phyloP scores from a whole-genome alignment of 2,888 invertebrate genomes.

The Oscheius sp. region DNA sequence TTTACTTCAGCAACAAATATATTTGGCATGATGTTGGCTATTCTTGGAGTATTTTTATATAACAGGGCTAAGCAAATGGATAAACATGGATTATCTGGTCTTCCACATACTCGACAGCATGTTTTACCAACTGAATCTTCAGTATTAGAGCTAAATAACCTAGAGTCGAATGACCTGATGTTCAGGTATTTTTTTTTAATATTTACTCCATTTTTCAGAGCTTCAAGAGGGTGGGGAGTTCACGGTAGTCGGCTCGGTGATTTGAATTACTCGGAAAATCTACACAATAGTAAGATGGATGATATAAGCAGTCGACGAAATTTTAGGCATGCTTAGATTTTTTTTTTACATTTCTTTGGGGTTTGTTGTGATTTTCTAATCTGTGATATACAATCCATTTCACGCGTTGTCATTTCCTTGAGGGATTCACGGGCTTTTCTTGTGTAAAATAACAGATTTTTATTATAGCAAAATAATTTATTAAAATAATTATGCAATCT shows the following conservation, averaged over 20 bases:
- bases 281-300: slow-evolving; percentile 14
- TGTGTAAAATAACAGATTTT: too few relatives aligned
- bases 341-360: neutral
- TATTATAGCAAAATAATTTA: neutral
- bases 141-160: slow-evolving; percentile 34
- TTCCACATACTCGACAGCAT: slow-evolving; percentile 38
- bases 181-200: slow-evolving; percentile 27
- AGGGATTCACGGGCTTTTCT: too few relatives aligned
- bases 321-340: slow-evolving; percentile 6
- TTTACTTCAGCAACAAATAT: slow-evolving; percentile 76
- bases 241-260: slow-evolving; percentile 31
- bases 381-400: too few relatives aligned
- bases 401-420: too few relatives aligned
- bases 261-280: slow-evolving; percentile 6
- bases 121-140: slow-evolving; percentile 35
- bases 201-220: neutral
- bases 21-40: slow-evolving; percentile 88
- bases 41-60: slow-evolving; percentile 87
- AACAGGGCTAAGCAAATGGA: slow-evolving; percentile 76
- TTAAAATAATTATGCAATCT: neutral
- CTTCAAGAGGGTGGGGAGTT: neutral
- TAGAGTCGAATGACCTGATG: slow-evolving; percentile 33
- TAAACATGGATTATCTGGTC: slow-evolving; percentile 16
- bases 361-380: neutral
- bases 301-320: slow-evolving; percentile 28